Evolutionary conservation across 2,113 vertebrate genomes (phyloP).

Genomic region (Vicugna pacos): DNA sequence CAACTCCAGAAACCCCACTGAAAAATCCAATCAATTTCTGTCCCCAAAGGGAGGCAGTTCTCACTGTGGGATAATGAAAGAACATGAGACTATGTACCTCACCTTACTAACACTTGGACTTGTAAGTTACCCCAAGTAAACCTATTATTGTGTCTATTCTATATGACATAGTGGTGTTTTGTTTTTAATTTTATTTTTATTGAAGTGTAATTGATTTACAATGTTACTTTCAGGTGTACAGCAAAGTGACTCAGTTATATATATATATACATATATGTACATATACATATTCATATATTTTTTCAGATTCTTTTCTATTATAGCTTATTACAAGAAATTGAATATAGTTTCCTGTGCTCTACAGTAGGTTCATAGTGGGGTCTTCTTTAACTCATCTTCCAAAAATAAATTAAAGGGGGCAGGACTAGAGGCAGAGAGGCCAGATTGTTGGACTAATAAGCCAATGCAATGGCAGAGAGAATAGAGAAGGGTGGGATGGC

Average conservation of each 20-base stretch:
- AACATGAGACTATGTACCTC: background rate
- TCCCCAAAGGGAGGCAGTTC: background rate
- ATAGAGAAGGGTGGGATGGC: background rate
- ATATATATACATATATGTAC: too few relatives aligned
- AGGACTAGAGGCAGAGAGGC: background rate
- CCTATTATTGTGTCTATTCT: background rate
- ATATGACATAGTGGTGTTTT: background rate
- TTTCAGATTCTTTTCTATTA: too few relatives aligned
- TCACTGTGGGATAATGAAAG: background rate
- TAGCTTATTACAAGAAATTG: too few relatives aligned
- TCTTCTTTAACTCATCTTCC: background rate
- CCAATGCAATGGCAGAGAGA: background rate
- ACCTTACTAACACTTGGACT: slow-evolving; percentile 1
- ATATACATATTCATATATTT: too few relatives aligned
- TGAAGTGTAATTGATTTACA: too few relatives aligned
- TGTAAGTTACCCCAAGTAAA: background rate
- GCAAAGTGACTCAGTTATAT: too few relatives aligned
- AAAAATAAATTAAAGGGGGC: background rate
- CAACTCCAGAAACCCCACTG: background rate
- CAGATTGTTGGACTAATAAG: background rate
- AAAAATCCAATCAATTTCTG: background rate
- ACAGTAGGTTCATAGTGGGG: background rate
- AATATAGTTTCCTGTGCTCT: too few relatives aligned
- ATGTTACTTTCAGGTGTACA: too few relatives aligned
- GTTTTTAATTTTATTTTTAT: too few relatives aligned